Evolutionary conservation across 2,888 invertebrate genomes (phyloP), one percentile per base, ranked within the genome.

Genomic region (Pandemis cinnamomeana): DNA sequence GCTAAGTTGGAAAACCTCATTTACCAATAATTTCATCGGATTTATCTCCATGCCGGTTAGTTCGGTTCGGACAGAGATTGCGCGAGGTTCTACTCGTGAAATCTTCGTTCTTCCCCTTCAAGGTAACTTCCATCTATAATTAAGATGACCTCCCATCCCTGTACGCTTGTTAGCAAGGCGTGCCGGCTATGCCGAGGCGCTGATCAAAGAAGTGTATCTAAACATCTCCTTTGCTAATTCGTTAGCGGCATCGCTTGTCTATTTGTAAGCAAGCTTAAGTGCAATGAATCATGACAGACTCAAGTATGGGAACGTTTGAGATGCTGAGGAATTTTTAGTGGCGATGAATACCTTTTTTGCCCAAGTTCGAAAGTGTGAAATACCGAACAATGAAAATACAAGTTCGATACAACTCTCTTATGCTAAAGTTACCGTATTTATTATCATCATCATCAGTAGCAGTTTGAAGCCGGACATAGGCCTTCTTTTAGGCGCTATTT

Each of bases 161-260:
- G 84, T 89, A 87, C 84, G 89, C 89, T 92, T 90, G 89, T 92
- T 93, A 93, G 90, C 86, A 89, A 90, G 91, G 82, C 82, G 79
- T 86, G 92, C 86, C 64, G 78, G 86, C 76, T 77, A 92, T 92
- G 90, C 88, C 89, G 93, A 91, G 92, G 89, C 83, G 73, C 72
- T 91, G 93, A 93, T 93, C 93, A 92, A 93, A 93, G 93, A 77
- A 78, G 71, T 63, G 7, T 7, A 72, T 72, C 73, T 64, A 15
- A 73, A 73, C 73, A 69, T 75, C 78, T 77, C 79, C 79, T 72
- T 76, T 75, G 79, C 78, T 82, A 80, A 82, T 83, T 81, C 80
- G 79, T 80, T 78, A 77, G 77, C 69, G 61, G 46, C 36, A 46
- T 78, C 69, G 68, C 80, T 81, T 78, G 80, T 90, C 86, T 89